Evolutionary conservation across 2,797 vertebrate species (phyloP), one percentile per base, ranked within the genome.

Genomic region (Astyanax mexicanus): DNA sequence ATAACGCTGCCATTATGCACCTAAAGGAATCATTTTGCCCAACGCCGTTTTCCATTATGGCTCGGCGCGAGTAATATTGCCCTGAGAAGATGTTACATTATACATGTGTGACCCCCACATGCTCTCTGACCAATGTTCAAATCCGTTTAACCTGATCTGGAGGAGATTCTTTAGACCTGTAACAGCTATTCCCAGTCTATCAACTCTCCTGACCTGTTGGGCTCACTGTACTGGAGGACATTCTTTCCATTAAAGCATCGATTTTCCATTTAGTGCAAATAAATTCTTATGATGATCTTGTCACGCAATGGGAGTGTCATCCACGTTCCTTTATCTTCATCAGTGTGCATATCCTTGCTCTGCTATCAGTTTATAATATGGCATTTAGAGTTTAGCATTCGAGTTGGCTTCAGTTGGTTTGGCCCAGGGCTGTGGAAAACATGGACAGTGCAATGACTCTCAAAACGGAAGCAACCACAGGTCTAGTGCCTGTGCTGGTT

Each of bases 241-340:
- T 73, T 75, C 35, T 75, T 77, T 62, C 72, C 68, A 27, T 80
- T 74, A 69, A 42, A 69, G 57, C 67, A 81, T 74, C 65, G 51
- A 79, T 84, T 84, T 87, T 42, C 74, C 84, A 68, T 77, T 82
- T 55, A 27, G 42, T 4, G 23, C 72, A 80, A 80, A 84, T 83
- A 74, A 80, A 79, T 72, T 71, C 66, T 15, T 57, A 60, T 17
- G 72, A 72, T 57, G 70, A 44, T 70, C 25, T 47, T 13, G 6
- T 7, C 11, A 7, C 35, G 64, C 32, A 25, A 67, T 65, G 7
- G 25, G 49, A 69, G 58, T 57, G 52, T 57, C 15, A 67, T 15
- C 29, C 66, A 66, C 65, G 74, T 52, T 35, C 21, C 27, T 29
- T 57, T 49, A 62, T 62, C 17, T 29, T 32, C 29, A 42, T 57